Conservation (phyloP, 2,797 vertebrate species). For the Spatula versicolor region DNA sequence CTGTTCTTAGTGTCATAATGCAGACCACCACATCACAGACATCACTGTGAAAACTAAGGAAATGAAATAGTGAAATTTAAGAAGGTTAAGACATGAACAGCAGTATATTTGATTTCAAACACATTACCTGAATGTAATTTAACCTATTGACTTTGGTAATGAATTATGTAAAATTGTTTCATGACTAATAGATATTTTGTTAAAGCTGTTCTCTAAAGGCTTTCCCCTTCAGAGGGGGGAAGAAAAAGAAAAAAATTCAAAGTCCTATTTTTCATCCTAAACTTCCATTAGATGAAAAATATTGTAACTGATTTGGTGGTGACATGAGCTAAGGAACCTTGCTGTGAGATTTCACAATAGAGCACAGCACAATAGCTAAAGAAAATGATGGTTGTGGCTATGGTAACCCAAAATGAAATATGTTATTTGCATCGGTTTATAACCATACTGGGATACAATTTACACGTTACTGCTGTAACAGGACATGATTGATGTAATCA, state of each 20-base stretch:
- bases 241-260: not conserved
- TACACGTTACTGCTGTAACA: slow-evolving; percentile 46
- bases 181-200: slow-evolving; percentile 28
- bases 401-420: slow-evolving; percentile 64
- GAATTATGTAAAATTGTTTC: slow-evolving; percentile 37
- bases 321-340: slow-evolving; percentile 28
- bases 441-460: slow-evolving; percentile 61
- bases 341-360: slow-evolving; percentile 39
- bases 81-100: not conserved
- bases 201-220: slow-evolving; percentile 17
- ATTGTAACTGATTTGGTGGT: not conserved
- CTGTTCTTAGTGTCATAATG: slow-evolving; percentile 20
- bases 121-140: slow-evolving; percentile 21
- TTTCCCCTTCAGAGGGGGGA: not conserved
- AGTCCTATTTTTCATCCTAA: not conserved
- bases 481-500: slow-evolving; percentile 59
- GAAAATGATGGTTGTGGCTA: slow-evolving; percentile 42
- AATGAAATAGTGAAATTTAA: not conserved
- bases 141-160: slow-evolving; percentile 8
- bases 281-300: slow-evolving; percentile 28
- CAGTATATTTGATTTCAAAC: not conserved
- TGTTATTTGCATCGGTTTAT: slow-evolving; percentile 67
- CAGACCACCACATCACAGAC: not conserved
- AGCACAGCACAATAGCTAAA: slow-evolving; percentile 30
- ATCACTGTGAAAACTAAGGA: slow-evolving; percentile 12